Conservation (phyloP, 1,140 invertebrate genomes). For the Drosophila rufa region DNA sequence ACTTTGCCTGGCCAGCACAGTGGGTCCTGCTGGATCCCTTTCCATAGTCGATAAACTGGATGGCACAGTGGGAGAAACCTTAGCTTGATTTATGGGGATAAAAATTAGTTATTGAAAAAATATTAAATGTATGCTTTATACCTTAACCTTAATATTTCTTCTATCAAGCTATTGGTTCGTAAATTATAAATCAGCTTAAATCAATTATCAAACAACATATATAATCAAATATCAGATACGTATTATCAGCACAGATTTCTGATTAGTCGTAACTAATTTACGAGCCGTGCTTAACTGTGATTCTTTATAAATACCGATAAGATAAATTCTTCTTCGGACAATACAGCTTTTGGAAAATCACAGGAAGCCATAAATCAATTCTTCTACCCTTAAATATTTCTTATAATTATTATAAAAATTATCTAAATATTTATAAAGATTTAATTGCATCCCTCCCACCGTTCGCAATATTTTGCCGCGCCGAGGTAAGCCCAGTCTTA, state of each 20-base stretch:
- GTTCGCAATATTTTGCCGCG: conserved; percentile 17
- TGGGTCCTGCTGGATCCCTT: conserved; percentile 3
- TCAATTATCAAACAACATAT: conserved; percentile 1
- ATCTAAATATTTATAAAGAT: too few relatives aligned
- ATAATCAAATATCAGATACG: not conserved
- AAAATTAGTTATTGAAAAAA: too few relatives aligned
- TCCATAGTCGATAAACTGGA: conserved; percentile 8
- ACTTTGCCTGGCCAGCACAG: conserved; percentile 38
- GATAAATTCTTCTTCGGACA: too few relatives aligned
- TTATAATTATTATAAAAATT: too few relatives aligned
- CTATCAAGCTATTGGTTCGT: too few relatives aligned
- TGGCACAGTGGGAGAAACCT: conserved; percentile 7
- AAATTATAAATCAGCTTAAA: not conserved
- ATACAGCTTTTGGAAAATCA: too few relatives aligned
- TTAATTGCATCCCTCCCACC: not conserved
- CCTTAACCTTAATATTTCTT: not conserved
- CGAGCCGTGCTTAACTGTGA: not conserved
- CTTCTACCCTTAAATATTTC: not conserved
- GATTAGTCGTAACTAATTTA: not conserved
- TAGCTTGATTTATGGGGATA: too few relatives aligned
- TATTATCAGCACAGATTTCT: conserved; percentile 5
- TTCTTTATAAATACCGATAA: not conserved
- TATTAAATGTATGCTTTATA: too few relatives aligned
- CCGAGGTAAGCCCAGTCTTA: conserved; percentile 23
- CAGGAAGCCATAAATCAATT: not conserved